Evolutionary conservation across 2,113 vertebrate genomes (phyloP), one percentile per base, ranked within the genome.

Genomic region (Scytalopus superciliaris): DNA sequence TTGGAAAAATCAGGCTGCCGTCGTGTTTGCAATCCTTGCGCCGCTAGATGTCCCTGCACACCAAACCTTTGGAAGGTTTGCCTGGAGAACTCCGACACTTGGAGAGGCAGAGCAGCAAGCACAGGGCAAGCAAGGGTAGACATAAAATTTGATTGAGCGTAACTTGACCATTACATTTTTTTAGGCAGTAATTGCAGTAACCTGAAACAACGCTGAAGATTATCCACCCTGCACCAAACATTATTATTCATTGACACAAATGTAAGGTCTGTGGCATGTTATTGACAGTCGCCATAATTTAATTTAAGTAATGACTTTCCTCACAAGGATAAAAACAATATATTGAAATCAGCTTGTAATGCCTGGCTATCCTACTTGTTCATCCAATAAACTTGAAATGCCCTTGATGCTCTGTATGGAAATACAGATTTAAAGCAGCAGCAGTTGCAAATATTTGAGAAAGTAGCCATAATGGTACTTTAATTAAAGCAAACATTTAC

Each of bases 11-110:
- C 2, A 3, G 2, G 1, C 11, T n/a, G 39, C 39, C 9, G 1
- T 9, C 8, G 31, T 57, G 9, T 52, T 25, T 70, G 15, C 9
- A 30, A 55, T 17, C 28, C 25, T 22, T 37, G 0, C 4, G 55
- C 94, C 98, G 68, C 97, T 94, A 98, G 98, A 96, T 97, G 98
- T 90, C 97, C 42, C 92, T 93, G 62, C 47, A 70, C 15, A 91
- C 97, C 97, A 93, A 85, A 42, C 2, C 87, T 93, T 97, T 37
- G 33, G 56, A 60, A 78, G 3, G 1, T 25, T 25, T 40, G 56
- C 17, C 1, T 14, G 21, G 6, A 4, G 14, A 3, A 3, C 5
- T 7, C 3, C 0, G 7, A 7, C 44, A 5, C 23, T 19, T 22
- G 12, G 3, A 3, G 28, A 50, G 14, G 27, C 39, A 49, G 21